Evolutionary conservation across 2,797 vertebrate genomes (phyloP).

Genomic region (Ctenopoma multispine): DNA sequence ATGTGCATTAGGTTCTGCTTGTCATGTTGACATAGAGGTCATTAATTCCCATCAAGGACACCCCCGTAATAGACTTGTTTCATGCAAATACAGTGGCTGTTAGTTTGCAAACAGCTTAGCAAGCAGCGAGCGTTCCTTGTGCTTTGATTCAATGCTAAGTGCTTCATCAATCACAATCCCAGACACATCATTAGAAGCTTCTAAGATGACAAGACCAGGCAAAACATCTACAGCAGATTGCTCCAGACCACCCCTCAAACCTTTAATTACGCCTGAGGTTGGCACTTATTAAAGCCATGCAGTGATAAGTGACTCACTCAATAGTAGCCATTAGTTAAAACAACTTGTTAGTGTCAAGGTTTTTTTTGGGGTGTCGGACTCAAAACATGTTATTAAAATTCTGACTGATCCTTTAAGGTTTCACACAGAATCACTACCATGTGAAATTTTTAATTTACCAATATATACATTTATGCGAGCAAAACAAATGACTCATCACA

Average conservation of each 20-base stretch:
- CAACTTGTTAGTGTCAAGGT: constrained; percentile 66
- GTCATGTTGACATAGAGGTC: constrained; percentile 64
- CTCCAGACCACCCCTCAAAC: constrained; percentile 73
- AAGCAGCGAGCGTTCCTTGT: constrained; percentile 60
- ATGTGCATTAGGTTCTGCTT: constrained; percentile 43
- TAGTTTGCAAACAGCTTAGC: constrained; percentile 77
- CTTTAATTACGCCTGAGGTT: constrained; percentile 73
- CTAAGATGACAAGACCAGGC: constrained; percentile 78
- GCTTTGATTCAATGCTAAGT: constrained; percentile 78
- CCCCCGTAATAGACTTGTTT: constrained; percentile 72
- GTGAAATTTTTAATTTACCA: not conserved
- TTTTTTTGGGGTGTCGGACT: constrained; percentile 23
- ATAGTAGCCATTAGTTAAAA: constrained; percentile 66
- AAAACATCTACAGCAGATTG: constrained; percentile 74
- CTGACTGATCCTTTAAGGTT: not conserved
- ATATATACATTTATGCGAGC: not conserved
- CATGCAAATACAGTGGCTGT: constrained; percentile 60
- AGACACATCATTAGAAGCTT: constrained; percentile 79
- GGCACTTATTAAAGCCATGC: constrained; percentile 72
- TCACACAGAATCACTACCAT: not conserved
- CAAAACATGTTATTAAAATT: not conserved
- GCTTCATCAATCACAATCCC: constrained; percentile 82
- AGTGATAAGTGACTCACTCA: constrained; percentile 74
- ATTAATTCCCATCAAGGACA: constrained; percentile 77
- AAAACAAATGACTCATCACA: not conserved